phyloP scores from a whole-genome alignment of 1,140 invertebrate species.

The Leptestheria dahalacensis region DNA sequence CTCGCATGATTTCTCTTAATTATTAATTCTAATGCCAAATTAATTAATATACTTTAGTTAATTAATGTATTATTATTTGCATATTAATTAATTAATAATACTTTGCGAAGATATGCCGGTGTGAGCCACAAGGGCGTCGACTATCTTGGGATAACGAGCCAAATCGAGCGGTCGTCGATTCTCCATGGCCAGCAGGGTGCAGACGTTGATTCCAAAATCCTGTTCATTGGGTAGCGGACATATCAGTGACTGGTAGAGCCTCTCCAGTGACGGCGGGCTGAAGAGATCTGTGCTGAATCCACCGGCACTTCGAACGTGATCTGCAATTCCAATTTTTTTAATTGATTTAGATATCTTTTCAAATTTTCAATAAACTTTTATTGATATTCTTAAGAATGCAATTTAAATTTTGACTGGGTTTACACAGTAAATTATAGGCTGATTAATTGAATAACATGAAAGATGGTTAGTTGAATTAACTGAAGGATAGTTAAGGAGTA shows the following conservation, averaged over 20 bases:
- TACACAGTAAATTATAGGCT: too few relatives aligned
- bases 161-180: constrained; percentile 73
- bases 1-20: too few relatives aligned
- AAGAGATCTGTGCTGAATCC: constrained; percentile 54
- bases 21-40: too few relatives aligned
- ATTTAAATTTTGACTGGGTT: too few relatives aligned
- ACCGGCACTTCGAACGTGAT: constrained; percentile 42
- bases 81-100: too few relatives aligned
- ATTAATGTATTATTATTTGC: too few relatives aligned
- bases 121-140: constrained; percentile 80
- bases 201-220: constrained; percentile 94
- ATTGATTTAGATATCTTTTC: constrained; percentile 5
- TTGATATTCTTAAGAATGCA: too few relatives aligned
- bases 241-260: constrained; percentile 71
- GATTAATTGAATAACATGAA: too few relatives aligned
- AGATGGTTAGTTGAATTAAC: too few relatives aligned
- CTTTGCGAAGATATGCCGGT: constrained; percentile 79
- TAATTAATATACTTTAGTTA: too few relatives aligned
- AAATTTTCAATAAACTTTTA: too few relatives aligned
- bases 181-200: constrained; percentile 85
- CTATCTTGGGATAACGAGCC: constrained; percentile 61
- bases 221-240: constrained; percentile 96
- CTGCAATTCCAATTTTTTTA: constrained; percentile 32
- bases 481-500: too few relatives aligned
- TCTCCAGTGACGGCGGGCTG: constrained; percentile 66